Base-by-base conservation (phyloP, 2,888 invertebrate genomes). In the Macrosiphum euphorbiae region DNA sequence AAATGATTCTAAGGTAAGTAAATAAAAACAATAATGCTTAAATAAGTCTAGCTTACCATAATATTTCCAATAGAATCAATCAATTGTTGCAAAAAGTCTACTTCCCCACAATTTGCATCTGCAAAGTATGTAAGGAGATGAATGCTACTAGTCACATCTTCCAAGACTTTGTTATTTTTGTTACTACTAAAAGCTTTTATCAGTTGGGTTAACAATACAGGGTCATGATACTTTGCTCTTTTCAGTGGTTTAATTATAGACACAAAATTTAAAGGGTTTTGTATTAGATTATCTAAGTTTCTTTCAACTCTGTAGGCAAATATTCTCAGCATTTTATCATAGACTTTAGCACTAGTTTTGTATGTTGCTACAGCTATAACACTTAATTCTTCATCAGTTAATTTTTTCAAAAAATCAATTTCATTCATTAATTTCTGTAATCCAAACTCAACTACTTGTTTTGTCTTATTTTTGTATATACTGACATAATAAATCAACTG, bases 161-260 rank as follows among this genome's bases (percentile, higher is more conserved):
- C 67, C 7, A 86, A 52, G 35, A 90, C 86, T 90, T 90, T 67
- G 11, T 67, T 94, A 44, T 86, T 90, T 44, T 58, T 61, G 35
- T 87, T 87, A 52, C 44, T 90, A 41, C 86, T 94, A 52, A 94
- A 78, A 7, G 67, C 7, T 26, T 13, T 28, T 8, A 61, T 85
- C 1, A 94, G n/a, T 41, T 50, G n/a, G 20, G 26, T 47, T 16
- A 94, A 89, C 10, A 94, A 11, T 61, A 86, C 35, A n/a, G 90
- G 94, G 67, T 94, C 94, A 67, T 94, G 94, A n/a, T 94, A 94
- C 50, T 94, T 94, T 26, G 94, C 90, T 94, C 44, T 94, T 90
- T 94, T 94, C 7, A 94, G 44, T 7, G 94, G 94, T 87, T 94
- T 94, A 67, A 94, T 89, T 0, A 94, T 16, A 20, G 90, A 90